Evolutionary conservation across 2,113 vertebrate species (phyloP).

Genomic region (Girardinichthys multiradiatus): DNA sequence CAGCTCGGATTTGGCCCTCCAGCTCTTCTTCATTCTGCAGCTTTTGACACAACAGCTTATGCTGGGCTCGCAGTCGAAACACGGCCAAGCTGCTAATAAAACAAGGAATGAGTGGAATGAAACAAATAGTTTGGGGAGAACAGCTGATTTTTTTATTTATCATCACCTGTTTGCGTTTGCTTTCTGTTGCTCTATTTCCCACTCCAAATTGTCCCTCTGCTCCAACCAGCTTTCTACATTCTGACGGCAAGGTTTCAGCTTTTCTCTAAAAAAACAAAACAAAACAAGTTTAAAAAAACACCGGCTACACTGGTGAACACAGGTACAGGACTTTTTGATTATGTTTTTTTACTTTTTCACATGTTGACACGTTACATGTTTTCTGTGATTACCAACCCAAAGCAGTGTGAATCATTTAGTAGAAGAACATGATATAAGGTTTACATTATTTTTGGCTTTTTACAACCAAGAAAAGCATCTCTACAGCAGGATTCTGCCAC

Average conservation of each 20-base stretch:
- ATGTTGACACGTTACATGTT: neutral
- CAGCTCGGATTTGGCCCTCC: conserved; percentile 62
- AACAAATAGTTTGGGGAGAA: neutral
- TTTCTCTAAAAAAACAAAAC: conserved; percentile 59
- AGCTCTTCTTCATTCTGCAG: conserved; percentile 80
- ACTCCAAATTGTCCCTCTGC: conserved; percentile 77
- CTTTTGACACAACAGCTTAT: conserved; percentile 72
- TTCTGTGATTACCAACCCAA: too few species aligned
- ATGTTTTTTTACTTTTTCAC: neutral
- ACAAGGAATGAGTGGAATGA: neutral
- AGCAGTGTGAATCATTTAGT: too few species aligned
- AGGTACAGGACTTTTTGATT: too few species aligned
- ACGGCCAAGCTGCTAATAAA: conserved; percentile 75
- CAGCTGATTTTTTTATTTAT: neutral
- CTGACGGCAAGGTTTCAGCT: conserved; percentile 77
- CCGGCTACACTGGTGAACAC: neutral
- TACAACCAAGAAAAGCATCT: too few species aligned
- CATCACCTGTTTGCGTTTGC: conserved; percentile 81
- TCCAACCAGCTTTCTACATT: conserved; percentile 70
- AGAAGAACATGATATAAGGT: too few species aligned
- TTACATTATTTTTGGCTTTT: too few species aligned
- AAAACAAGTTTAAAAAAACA: conserved; percentile 8
- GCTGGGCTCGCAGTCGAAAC: conserved; percentile 77
- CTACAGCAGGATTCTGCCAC: too few species aligned
- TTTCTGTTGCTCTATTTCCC: conserved; percentile 73